A percentile compares a stretch with the other conserved stretches of the same genome.
These are phyloP conservation scores for Falco novaeseelandiae DNA, from an alignment of 2,797 vertebrate genomes.

Conservation along the genomic window DNA sequence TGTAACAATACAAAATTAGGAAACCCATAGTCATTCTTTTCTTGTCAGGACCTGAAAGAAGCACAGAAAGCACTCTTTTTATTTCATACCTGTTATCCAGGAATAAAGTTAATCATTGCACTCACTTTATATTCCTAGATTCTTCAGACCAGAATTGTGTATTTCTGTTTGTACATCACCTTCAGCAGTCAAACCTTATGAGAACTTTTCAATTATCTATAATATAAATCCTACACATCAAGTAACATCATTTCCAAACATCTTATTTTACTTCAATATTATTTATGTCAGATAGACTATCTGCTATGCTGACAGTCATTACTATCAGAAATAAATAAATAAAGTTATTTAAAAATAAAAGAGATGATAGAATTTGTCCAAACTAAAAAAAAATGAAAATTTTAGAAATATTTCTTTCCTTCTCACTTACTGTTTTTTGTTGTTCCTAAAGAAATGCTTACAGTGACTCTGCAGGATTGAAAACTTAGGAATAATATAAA, in stretches of 20 bases:
- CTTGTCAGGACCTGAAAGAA: background rate
- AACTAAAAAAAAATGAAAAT: background rate
- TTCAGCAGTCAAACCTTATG: background rate
- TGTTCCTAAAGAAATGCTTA: background rate
- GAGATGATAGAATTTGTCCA: background rate
- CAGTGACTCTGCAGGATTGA: background rate
- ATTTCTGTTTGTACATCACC: background rate
- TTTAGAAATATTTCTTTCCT: background rate
- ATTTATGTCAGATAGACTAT: background rate
- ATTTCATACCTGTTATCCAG: background rate
- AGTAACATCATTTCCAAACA: background rate
- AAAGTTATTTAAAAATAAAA: background rate
- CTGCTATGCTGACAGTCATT: background rate
- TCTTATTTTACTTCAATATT: background rate
- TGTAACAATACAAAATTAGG: background rate
- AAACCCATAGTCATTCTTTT: background rate
- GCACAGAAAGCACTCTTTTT: background rate
- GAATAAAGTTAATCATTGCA: background rate
- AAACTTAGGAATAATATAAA: background rate
- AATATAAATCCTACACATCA: background rate
- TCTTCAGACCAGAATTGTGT: background rate
- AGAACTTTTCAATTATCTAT: background rate
- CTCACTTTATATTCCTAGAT: background rate
- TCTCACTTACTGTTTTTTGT: background rate
- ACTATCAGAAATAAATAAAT: background rate